Base-by-base conservation (phyloP, 1,140 invertebrate species). In the Contarinia nasturtii region DNA sequence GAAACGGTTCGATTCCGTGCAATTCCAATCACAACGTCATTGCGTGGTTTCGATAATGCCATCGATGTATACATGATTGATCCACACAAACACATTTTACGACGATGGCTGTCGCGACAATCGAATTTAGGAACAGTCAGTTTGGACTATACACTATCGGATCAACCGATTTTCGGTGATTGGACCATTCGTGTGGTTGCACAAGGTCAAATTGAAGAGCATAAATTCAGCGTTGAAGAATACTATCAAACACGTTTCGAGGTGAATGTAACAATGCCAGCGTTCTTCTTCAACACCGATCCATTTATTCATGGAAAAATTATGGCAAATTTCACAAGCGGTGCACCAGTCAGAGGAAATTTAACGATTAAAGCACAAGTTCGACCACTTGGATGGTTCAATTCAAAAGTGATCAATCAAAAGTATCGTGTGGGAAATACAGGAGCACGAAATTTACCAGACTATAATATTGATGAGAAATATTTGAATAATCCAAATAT, bases 231-330 rank as follows among this genome's bases (percentile, higher is more conserved):
- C 3, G 88, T 96, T 0, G 88, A 95, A 65, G 89, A 95, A 68
- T 95, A 92, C 65, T 94, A 94, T 68, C 88, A 92, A 61, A 87
- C 84, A 0, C 68, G 86, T 49, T 90, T 84, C 56, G 86, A 89
- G 67, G 90, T 96, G 0, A 96, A 96, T 65, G 88, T 97, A 0
- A 94, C 88, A 0, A 90, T 93, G 78, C 86, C 89, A 0, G 82
- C 88, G 1, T 94, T 92, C 58, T 85, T 95, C 60, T 82, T 92
- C 57, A 82, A 86, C 50, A 83, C 79, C 14, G 84, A 90, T 54
- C 74, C 70, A 3, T 88, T 73, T 54, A 78, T 96, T 51, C 69
- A 78, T 55, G 92, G 91, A 0, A 74, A 79, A 0, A 74, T 96
- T 3, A 82, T 86, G 73, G 89, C 91, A 0, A 97, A 97, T 76